These are phyloP conservation scores for Rhizomys pruinosus DNA, from an alignment of 2,113 vertebrate genomes.

Conservation along the genomic window DNA sequence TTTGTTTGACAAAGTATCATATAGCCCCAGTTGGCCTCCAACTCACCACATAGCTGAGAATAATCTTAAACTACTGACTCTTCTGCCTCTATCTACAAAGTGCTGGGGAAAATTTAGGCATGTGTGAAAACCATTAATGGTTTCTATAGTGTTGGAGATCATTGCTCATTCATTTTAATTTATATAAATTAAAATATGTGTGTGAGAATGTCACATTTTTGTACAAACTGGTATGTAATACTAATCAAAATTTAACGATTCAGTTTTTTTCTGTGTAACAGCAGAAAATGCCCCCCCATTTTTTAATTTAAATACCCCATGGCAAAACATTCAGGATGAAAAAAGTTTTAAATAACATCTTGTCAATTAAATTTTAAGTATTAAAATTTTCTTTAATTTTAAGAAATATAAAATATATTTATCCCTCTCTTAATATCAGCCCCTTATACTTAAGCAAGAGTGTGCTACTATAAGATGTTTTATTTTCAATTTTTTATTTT, in stretches of 20 bases:
- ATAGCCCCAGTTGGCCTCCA: neutral
- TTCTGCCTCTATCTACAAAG: neutral
- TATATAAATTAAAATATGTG: neutral
- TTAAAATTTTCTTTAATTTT: neutral
- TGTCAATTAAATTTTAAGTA: neutral
- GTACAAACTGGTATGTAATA: neutral
- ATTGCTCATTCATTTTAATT: neutral
- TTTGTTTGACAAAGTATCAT: neutral
- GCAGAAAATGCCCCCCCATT: neutral
- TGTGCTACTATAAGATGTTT: neutral
- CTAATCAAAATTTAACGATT: neutral
- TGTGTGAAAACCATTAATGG: neutral
- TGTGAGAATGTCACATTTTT: neutral
- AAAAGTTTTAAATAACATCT: neutral
- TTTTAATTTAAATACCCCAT: neutral
- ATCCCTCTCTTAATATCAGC: neutral
- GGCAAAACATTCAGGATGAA: neutral
- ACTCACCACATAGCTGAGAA: neutral
- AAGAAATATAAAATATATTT: neutral
- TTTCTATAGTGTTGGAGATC: too few relatives aligned
- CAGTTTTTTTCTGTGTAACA: neutral
- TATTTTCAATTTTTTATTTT: too few relatives aligned
- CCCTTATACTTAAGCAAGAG: neutral
- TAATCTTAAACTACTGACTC: neutral
- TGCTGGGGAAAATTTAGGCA: neutral